Conservation (phyloP, 2,888 invertebrate species). For the Latheticus oryzae region DNA sequence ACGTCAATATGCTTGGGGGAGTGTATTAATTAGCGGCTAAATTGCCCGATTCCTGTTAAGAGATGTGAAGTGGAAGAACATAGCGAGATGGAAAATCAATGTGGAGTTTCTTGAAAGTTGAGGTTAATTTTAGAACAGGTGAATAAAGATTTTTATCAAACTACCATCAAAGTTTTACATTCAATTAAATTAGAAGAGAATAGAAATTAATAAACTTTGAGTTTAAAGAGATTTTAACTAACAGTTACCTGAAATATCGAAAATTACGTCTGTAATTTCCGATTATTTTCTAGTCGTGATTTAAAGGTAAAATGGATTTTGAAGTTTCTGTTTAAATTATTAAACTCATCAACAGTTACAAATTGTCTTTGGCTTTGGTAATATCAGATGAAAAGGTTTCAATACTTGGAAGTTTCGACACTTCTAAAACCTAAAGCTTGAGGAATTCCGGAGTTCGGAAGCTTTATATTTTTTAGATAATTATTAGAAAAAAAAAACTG, state of each 20-base stretch:
- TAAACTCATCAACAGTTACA: constrained; percentile 20
- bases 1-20: no score
- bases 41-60: neutral
- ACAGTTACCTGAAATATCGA: constrained; percentile 10
- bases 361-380: constrained; percentile 3
- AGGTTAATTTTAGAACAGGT: neutral
- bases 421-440: no score
- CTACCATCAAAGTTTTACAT: no score
- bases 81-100: neutral
- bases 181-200: no score
- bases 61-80: no score
- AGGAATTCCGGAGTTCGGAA: no score
- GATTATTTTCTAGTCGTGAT: no score
- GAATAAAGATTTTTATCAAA: neutral
- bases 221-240: constrained; percentile 4
- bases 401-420: neutral
- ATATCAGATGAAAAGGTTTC: neutral
- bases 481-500: no score
- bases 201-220: constrained; percentile 12
- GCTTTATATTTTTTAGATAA: no score
- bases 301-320: constrained; percentile 9
- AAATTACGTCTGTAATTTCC: constrained; percentile 21
- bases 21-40: constrained; percentile 1
- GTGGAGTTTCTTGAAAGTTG: neutral
- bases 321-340: constrained; percentile 8